phyloP scores from a whole-genome alignment of 2,888 invertebrate species.

The Calliscelio sp. region DNA sequence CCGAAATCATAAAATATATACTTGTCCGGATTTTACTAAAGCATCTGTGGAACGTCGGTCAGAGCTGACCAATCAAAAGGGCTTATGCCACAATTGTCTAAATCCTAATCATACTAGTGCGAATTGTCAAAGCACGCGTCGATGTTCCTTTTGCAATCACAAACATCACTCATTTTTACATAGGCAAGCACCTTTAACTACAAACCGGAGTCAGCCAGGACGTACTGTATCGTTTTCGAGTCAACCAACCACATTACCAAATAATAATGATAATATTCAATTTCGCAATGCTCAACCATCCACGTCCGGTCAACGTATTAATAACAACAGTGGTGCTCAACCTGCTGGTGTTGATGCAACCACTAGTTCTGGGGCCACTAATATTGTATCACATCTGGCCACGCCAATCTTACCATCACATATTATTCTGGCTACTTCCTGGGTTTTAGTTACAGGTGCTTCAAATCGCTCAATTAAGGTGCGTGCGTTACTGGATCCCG shows the following conservation, averaged over 20 bases:
- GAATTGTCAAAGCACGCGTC: background rate
- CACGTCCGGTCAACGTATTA: too few relatives aligned
- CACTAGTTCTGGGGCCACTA: too few relatives aligned
- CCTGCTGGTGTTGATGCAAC: too few relatives aligned
- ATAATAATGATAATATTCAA: too few relatives aligned
- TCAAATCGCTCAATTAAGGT: background rate
- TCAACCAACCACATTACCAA: too few relatives aligned
- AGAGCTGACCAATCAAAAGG: background rate
- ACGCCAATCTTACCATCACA: background rate
- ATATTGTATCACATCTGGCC: background rate
- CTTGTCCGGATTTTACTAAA: background rate
- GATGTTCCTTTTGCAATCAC: background rate
- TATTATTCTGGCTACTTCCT: background rate
- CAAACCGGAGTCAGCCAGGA: too few relatives aligned
- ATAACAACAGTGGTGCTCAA: too few relatives aligned
- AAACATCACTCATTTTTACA: too few relatives aligned
- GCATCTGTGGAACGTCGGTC: too few relatives aligned
- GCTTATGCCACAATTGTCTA: background rate
- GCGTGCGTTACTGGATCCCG: slow-evolving; percentile 23
- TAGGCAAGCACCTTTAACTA: too few relatives aligned
- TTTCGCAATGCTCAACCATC: too few relatives aligned
- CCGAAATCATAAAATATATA: background rate
- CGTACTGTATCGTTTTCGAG: too few relatives aligned
- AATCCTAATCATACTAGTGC: background rate
- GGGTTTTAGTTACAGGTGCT: background rate